Evolutionary conservation across 2,888 invertebrate species (phyloP), one percentile per base, ranked within the genome.

Genomic region (Clivina fossor): DNA sequence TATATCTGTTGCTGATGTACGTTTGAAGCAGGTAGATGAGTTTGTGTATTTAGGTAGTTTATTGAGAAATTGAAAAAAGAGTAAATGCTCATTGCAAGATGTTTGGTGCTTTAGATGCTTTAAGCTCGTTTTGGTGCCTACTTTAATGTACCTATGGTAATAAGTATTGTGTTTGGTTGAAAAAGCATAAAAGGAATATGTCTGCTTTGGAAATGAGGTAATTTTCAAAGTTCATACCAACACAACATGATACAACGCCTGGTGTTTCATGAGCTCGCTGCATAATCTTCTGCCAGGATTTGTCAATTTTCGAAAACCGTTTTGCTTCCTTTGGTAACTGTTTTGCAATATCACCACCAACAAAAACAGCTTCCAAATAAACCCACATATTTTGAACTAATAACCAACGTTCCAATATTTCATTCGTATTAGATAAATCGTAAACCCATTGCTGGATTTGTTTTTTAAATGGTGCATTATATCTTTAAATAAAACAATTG

Each of bases 381-480:
- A 97, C 95, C 97, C 97, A 97, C 86, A 97, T 90, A 70, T 97
- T 97, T 73, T 97, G 97, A 0, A 97, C 96, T 1, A 94, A 79
- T 33, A 97, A 78, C 97, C 97, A 97, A 58, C 95, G 82, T 72
- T 97, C 96, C 49, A 97, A 78, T 66, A 97, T 94, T 74, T 97
- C 97, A 70, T 96, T 95, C 0, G 96, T 95, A 69, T 93, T 95
- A 46, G 94, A 93, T 47, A 97, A 76, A 72, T 97, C 95, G 61
- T 86, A 84, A 1, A 96, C 85, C 96, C 96, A 97, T 66, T 91
- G 91, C 68, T 94, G 94, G 63, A 97, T 96, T 74, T 95, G 93
- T 69, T 94, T 95, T 63, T 93, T 84, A 71, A 97, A 97, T 13
- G 96, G 97, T 1, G 94, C 93, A 71, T 97, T 97, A 74, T 97